A percentile compares a stretch with the other conserved stretches of the same genome.
These are phyloP conservation scores for Notolabrus celidotus DNA, from an alignment of 2,797 vertebrate genomes.

Conservation along the genomic window DNA sequence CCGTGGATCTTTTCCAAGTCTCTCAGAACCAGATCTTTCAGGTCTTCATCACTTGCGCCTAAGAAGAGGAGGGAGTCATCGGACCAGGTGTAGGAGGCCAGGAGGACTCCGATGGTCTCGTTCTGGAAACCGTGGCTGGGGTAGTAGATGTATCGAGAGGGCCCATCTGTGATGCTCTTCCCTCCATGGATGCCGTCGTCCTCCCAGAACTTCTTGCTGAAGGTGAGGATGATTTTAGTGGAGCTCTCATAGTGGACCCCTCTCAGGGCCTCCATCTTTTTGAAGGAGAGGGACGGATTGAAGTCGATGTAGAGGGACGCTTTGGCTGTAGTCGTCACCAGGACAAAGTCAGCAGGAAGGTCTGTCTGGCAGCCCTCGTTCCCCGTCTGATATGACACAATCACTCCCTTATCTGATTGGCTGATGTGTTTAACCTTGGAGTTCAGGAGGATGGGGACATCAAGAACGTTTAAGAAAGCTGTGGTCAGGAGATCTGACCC, in stretches of 20 bases:
- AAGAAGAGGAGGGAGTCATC: conserved; percentile 56
- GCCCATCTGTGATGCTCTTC: conserved; percentile 58
- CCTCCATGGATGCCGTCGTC: conserved; percentile 40
- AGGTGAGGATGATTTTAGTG: conserved; percentile 69
- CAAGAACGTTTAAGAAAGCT: conserved; percentile 63
- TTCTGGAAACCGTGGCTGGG: conserved; percentile 60
- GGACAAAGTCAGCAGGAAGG: conserved; percentile 67
- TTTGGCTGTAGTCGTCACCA: conserved; percentile 84
- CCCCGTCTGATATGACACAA: conserved; percentile 55
- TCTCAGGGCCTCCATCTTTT: conserved; percentile 59
- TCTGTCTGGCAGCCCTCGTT: background rate
- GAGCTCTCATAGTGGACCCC: conserved; percentile 58
- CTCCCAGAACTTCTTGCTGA: conserved; percentile 55
- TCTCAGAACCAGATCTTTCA: conserved; percentile 66
- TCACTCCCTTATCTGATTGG: conserved; percentile 58
- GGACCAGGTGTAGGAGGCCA: conserved; percentile 69
- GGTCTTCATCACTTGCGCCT: conserved; percentile 32
- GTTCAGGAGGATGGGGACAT: conserved; percentile 58
- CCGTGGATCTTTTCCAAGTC: conserved; percentile 83
- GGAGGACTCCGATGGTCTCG: conserved; percentile 21
- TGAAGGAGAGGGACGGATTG: conserved; percentile 71
- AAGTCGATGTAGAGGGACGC: conserved; percentile 82
- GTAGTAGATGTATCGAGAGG: conserved; percentile 60
- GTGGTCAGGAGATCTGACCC: conserved; percentile 82
- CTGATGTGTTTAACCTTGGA: conserved; percentile 76